Base-by-base conservation (phyloP, 2,113 vertebrate species). In the Bubo bubo region DNA sequence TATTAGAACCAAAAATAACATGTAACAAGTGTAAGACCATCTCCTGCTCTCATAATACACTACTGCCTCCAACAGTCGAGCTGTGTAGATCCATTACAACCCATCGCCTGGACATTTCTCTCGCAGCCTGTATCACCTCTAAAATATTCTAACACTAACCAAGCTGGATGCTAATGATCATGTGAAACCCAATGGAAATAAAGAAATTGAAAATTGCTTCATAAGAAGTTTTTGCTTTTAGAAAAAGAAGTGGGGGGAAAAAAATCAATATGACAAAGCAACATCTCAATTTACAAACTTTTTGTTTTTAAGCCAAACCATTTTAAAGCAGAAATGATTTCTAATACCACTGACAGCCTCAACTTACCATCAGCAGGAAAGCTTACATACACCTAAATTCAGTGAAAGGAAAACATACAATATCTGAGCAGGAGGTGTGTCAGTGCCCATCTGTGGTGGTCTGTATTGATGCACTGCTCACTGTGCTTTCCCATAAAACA, bases 51-150 rank as follows among this genome's bases (percentile, higher is more conserved):
- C 23, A 86, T 94, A 96, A 97, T 95, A 79, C 96, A 80, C 96
- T 97, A 88, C 94, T 97, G 97, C 97, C 97, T 97, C 97, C 96
- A 97, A 88, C 96, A 96, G 97, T 95, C 87, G 4, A 85, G 59
- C 93, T 83, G 90, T 62, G 62, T 50, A 90, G 89, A 93, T 86
- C 96, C 77, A 80, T 96, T 93, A 88, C 28, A 76, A 35, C 45
- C 66, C 80, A 85, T 14, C 34, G 50, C 66, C 85, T 67, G 67
- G 89, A 72, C 87, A 79, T 27, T 39, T 34, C 82, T 75, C 67
- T 74, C 67, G 55, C 47, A 92, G 83, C 32, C 26, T 66, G 1
- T 12, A 67, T 32, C 74, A 79, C 56, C 71, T 93, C 70, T 28
- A 82, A 93, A 91, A 80, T 41, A 53, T 15, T 73, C 62, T 66